Evolutionary conservation across 2,113 vertebrate species (phyloP).

Genomic region (Muntiacus muntjak): DNA sequence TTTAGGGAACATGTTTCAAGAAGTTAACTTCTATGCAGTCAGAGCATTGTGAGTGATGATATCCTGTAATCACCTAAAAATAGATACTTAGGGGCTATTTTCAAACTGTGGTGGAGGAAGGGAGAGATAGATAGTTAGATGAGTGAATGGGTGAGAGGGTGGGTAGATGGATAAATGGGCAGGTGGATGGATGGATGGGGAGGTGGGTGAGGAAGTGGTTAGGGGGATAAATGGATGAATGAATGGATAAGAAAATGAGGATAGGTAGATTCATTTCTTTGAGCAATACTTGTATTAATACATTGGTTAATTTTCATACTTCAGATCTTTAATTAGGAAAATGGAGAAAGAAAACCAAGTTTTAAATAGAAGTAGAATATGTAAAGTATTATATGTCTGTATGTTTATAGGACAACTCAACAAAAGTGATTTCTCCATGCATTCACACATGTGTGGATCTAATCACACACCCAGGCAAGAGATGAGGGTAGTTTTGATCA

Average conservation of each 20-base stretch:
- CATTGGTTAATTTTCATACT: neutral
- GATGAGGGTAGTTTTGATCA: neutral
- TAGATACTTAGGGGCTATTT: neutral
- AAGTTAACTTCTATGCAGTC: neutral
- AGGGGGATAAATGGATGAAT: neutral
- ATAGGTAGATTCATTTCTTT: neutral
- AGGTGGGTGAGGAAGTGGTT: rapidly evolving
- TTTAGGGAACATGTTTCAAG: neutral
- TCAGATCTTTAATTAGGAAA: neutral
- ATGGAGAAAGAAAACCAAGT: neutral
- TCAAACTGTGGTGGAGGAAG: neutral
- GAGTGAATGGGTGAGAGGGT: no score
- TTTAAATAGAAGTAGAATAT: neutral
- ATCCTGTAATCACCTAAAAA: neutral
- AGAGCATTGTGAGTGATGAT: no score
- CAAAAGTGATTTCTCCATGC: neutral
- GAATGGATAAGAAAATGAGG: neutral
- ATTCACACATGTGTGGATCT: neutral
- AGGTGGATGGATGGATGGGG: neutral
- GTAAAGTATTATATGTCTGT: neutral
- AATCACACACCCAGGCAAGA: neutral
- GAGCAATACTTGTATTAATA: neutral
- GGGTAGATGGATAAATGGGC: no score
- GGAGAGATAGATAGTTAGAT: neutral
- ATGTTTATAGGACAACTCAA: neutral